Base-by-base conservation (phyloP, 2,113 vertebrate species). In the Fregata magnificens region DNA sequence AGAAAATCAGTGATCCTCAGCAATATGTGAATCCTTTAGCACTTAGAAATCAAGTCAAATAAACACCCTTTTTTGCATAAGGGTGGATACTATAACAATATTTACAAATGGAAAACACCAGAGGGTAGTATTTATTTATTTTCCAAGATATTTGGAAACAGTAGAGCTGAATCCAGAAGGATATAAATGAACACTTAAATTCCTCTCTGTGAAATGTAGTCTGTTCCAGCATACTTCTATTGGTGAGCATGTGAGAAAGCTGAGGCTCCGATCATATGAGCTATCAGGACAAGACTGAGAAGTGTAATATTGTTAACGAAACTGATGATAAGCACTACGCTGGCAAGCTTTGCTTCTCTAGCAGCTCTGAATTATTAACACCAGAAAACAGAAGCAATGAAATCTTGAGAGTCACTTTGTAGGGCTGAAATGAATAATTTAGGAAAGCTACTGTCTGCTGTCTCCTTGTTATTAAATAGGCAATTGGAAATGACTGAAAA, bases 101-200 rank as follows among this genome's bases (percentile, higher is more conserved):
- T 96, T 95, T 97, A 82, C 96, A 94, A 86, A 94, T 70, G 58
- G 45, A 85, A 96, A 97, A 97, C 97, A 98, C 92, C 96, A 98
- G 97, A 97, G 96, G 97, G 97, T 97, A 97, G 97, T 82, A 94
- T 98, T 96, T 95, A 97, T 98, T 98, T 97, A 95, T 94, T 96
- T 98, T 96, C 87, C 52, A 69, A 56, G 9, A 9, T 88, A 78
- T 88, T 71, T 82, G 17, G 76, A 45, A 90, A 59, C 4, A 79
- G 7, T 22, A 26, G 32, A 81, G 9, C 21, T 62, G 61, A 82
- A 74, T 52, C 38, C 21, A 26, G 31, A 53, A 80, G 7, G 20
- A 32, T 65, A 4, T 11, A 40, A 67, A 2, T 18, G n/a, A 79
- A 61, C 16, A 45, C 9, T 73, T 71, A n/a, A 52, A 62, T 47